These are phyloP conservation scores for Diadema setosum DNA, from an alignment of 35 echinoderm and acorn worm genomes.

Conservation along the genomic window DNA sequence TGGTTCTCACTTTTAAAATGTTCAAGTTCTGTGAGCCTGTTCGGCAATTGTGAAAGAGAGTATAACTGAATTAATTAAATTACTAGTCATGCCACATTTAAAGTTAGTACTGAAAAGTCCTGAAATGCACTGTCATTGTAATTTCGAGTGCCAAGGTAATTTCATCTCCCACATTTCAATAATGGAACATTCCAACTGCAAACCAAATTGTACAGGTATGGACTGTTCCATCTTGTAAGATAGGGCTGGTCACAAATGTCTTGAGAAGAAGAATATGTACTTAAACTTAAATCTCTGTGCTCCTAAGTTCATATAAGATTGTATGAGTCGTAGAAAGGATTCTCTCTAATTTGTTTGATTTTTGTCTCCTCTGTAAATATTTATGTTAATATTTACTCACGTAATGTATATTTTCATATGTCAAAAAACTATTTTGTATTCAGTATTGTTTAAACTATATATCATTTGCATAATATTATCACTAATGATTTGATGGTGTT, in stretches of 20 bases:
- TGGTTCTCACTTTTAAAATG: too few species aligned
- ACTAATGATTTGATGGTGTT: background rate
- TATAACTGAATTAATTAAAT: too few species aligned
- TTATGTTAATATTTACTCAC: constrained; percentile 9
- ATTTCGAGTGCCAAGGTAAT: background rate
- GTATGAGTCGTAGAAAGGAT: too few species aligned
- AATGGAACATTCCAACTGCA: background rate
- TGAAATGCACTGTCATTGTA: background rate
- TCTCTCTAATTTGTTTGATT: background rate
- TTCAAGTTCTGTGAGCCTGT: too few species aligned
- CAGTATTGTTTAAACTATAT: background rate
- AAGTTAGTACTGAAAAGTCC: too few species aligned
- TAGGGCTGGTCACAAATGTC: background rate
- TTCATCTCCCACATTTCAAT: background rate
- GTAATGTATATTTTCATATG: constrained; percentile 20
- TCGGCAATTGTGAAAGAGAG: too few species aligned
- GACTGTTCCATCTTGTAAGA: background rate
- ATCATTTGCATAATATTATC: background rate
- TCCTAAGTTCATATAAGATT: too few species aligned
- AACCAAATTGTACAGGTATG: background rate
- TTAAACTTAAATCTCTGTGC: background rate
- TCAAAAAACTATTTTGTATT: constrained; percentile 24
- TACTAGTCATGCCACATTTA: too few species aligned
- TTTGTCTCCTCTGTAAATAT: background rate
- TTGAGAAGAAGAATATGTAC: background rate